These are phyloP conservation scores for Apostichopus leukothele DNA, from an alignment of 53 echinoderm and acorn worm genomes.

Conservation along the genomic window DNA sequence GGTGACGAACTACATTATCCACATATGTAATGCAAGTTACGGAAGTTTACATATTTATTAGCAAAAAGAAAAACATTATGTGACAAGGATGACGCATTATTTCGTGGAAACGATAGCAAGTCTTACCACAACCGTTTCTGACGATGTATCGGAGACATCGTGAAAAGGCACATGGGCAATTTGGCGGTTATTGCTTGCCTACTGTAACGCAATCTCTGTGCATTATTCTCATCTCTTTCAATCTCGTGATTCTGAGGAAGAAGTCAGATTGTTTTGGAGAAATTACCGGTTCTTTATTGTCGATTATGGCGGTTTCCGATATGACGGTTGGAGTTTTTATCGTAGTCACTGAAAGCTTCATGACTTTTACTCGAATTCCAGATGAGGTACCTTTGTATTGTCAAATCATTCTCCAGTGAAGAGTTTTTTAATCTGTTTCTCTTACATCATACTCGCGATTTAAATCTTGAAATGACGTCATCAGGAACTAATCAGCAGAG, in stretches of 20 bases:
- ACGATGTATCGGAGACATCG: not conserved
- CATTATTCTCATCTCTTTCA: not conserved
- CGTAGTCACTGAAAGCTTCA: not conserved
- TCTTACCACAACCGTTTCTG: not conserved
- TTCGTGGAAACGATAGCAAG: not conserved
- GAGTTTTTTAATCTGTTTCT: not conserved
- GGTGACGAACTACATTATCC: too few relatives aligned
- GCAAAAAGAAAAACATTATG: not conserved
- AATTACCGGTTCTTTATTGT: not conserved
- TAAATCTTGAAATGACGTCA: not conserved
- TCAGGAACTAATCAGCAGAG: too few relatives aligned
- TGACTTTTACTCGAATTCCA: not conserved
- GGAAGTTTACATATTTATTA: not conserved
- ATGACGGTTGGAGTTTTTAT: not conserved
- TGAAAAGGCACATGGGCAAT: not conserved
- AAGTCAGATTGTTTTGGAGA: conserved; percentile 15
- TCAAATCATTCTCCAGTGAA: not conserved
- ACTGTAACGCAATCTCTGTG: not conserved
- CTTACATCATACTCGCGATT: not conserved
- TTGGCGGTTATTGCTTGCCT: not conserved
- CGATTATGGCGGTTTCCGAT: not conserved
- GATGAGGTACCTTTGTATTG: not conserved
- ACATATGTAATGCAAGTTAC: too few relatives aligned
- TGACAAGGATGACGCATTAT: not conserved
- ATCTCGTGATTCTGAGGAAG: not conserved